Evolutionary conservation across 2,113 vertebrate genomes (phyloP), one percentile per base, ranked within the genome.

Genomic region (Illadopsis cleaveri): DNA sequence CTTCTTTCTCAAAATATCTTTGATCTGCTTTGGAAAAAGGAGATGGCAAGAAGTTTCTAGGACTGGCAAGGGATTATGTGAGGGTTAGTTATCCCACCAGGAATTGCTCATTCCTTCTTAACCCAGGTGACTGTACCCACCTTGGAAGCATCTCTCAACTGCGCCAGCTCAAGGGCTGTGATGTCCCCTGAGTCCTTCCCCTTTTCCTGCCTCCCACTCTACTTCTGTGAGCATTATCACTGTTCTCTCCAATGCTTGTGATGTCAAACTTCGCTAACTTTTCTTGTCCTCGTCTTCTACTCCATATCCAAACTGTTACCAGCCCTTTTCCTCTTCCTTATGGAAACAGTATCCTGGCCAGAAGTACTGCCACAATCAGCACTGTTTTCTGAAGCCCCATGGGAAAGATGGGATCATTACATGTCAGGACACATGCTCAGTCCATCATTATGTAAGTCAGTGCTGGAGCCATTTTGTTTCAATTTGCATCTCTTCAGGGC

Each of bases 401-500:
- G 90, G 94, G 90, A 94, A 94, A 92, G 68, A 95, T 73, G 82
- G 76, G 79, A 95, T 89, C 62, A 88, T 94, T 97, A 93, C 68
- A 86, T 81, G 86, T 82, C 45, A 86, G 71, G 37, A 70, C 92
- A 82, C 9, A 68, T 77, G 89, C 86, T 94, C 60, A 47, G 68
- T 51, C 92, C 86, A 96, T 95, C 93, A 90, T 96, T 94, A 96
- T 92, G 93, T 93, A 94, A 91, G 95, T 91, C 92, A 94, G 56
- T 51, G 37, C 75, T 37, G 89, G 65, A 93, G 90, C 96, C 92
- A 96, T 96, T 96, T 96, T 97, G 87, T 94, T 97, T 94, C 95
- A 94, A 96, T 97, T 96, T 95, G 80, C 91, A 94, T 86, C 91
- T 96, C 94, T 96, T 95, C 84, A 93, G 93, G 89, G 92, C 93